Evolutionary conservation across 2,113 vertebrate genomes (phyloP).

Genomic region (Pelusios castaneus): DNA sequence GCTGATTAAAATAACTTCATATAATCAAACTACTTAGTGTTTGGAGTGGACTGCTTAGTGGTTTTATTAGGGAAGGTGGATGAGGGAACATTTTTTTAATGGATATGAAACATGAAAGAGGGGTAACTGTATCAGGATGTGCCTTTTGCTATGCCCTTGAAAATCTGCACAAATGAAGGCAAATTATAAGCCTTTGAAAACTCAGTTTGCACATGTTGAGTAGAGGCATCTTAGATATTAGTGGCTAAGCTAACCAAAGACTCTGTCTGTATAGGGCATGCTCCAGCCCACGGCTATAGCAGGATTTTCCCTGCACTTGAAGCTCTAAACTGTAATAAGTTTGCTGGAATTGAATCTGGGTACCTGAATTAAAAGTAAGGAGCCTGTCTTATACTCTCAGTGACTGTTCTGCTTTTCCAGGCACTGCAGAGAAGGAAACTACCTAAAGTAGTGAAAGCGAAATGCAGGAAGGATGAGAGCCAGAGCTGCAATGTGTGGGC

Average conservation of each 20-base stretch:
- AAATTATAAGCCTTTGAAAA: neutral
- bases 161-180: neutral
- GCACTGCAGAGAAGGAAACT: too few relatives aligned
- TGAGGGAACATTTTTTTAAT: neutral
- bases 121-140: neutral
- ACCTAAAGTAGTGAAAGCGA: too few relatives aligned
- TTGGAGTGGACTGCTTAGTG: neutral
- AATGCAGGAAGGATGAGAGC: too few relatives aligned
- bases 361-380: too few relatives aligned
- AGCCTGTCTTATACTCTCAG: too few relatives aligned
- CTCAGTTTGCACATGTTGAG: neutral
- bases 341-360: too few relatives aligned
- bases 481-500: too few relatives aligned
- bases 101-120: neutral
- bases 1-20: neutral
- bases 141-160: neutral
- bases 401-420: too few relatives aligned
- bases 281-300: too few relatives aligned
- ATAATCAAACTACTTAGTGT: neutral
- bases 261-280: neutral
- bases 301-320: too few relatives aligned
- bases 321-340: too few relatives aligned
- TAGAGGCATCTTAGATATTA: neutral
- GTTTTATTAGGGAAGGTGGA: neutral
- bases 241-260: neutral